Conservation (phyloP, 2,888 invertebrate genomes). For the Trilocha varians region DNA sequence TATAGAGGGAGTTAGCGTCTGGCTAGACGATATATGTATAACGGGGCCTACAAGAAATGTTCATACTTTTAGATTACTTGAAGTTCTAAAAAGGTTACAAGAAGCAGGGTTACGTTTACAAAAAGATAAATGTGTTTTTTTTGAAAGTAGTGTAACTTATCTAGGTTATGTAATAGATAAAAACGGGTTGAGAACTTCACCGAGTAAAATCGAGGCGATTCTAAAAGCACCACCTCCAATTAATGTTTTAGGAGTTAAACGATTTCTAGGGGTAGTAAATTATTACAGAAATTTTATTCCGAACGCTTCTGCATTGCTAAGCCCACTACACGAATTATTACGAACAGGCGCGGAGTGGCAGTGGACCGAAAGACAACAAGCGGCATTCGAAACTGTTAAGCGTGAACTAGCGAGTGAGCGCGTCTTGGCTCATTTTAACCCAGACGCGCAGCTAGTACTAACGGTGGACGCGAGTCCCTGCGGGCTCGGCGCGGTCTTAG, state of each 20-base stretch:
- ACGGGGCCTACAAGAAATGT: constrained; percentile 8
- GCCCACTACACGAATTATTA: constrained; percentile 13
- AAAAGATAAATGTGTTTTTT: constrained; percentile 5
- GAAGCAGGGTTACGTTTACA: constrained; percentile 12
- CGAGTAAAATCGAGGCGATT: constrained; percentile 18
- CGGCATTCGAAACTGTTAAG: constrained; percentile 4
- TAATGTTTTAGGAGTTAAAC: constrained; percentile 13
- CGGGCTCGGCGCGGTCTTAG: constrained; percentile 9
- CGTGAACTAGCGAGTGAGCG: constrained; percentile 10
- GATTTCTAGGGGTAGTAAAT: constrained; percentile 20
- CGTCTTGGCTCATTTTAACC: constrained; percentile 13
- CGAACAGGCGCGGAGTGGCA: constrained; percentile 4
- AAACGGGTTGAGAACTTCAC: constrained; percentile 4
- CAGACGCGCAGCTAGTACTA: constrained; percentile 3
- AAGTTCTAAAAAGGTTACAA: constrained; percentile 12
- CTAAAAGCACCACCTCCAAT: constrained; percentile 12
- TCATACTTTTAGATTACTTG: constrained; percentile 8
- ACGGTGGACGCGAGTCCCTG: constrained; percentile 8
- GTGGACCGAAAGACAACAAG: constrained; percentile 10
- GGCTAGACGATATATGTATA: constrained; percentile 21
- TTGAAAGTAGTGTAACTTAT: constrained; percentile 4
- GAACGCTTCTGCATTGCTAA: constrained; percentile 12
- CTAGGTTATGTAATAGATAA: constrained; percentile 10
- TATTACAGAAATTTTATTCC: constrained; percentile 22
- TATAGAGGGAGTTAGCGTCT: constrained; percentile 16